phyloP scores from a whole-genome alignment of 2,797 vertebrate species.

The Gobio occitaniae region DNA sequence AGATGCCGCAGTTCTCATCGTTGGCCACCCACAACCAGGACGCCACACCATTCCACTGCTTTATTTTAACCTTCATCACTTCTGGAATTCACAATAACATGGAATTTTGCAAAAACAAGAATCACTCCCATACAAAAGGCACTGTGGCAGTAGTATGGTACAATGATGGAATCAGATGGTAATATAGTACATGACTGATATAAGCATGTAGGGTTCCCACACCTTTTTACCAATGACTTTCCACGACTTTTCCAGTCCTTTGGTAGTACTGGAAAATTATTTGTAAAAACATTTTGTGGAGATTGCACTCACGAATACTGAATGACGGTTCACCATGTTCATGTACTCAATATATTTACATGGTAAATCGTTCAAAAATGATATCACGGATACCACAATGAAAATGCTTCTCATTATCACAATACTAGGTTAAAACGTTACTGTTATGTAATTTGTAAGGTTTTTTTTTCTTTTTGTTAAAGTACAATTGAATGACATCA shows the following conservation, averaged over 20 bases:
- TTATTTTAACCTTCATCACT: constrained; percentile 90
- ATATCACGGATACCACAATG: not conserved
- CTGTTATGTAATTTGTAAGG: no score
- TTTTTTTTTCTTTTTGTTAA: not conserved
- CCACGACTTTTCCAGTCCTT: not conserved
- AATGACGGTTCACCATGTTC: not conserved
- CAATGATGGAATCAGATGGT: not conserved
- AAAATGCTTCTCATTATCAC: not conserved
- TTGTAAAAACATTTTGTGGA: not conserved
- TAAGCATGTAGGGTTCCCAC: not conserved
- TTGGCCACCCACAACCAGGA: constrained; percentile 98
- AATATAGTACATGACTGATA: not conserved
- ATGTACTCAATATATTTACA: not conserved
- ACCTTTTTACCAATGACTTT: not conserved
- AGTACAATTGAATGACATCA: not conserved
- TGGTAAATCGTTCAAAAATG: not conserved
- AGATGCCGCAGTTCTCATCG: constrained; percentile 97
- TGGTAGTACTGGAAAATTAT: not conserved
- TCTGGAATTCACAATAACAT: not conserved
- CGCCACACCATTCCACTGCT: constrained; percentile 93
- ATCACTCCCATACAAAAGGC: not conserved
- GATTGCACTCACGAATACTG: not conserved
- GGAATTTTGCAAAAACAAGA: not conserved
- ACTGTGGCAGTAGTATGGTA: not conserved
- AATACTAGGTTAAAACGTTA: not conserved